Evolutionary conservation across 2,113 vertebrate genomes (phyloP).

Genomic region (Geothlypis trichas): DNA sequence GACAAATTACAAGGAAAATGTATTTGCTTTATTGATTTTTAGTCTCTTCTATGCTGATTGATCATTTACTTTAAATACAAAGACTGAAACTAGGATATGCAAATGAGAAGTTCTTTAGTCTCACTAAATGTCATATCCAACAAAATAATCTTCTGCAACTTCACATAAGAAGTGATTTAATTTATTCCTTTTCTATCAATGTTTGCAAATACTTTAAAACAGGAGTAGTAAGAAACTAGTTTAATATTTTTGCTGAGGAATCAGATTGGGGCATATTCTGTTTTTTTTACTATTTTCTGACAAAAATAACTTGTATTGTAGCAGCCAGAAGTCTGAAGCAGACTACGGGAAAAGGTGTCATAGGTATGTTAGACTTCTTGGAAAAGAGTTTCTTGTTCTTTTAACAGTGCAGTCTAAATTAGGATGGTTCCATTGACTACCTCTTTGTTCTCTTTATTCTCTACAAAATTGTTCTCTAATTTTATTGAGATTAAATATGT

Average conservation of each 20-base stretch:
- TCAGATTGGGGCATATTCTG: neutral
- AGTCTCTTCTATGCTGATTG: conserved; percentile 20
- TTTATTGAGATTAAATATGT: conserved; percentile 14
- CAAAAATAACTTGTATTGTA: neutral
- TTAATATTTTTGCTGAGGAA: neutral
- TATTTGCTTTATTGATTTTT: conserved; percentile 63
- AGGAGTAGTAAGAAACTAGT: neutral
- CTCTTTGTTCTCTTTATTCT: neutral
- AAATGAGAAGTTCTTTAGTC: neutral
- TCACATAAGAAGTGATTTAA: neutral
- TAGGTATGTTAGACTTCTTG: neutral
- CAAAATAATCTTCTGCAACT: neutral
- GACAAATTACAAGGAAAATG: conserved; percentile 60
- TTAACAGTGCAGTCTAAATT: neutral
- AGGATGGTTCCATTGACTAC: neutral
- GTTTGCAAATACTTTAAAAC: neutral
- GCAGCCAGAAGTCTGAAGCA: neutral
- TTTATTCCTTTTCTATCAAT: neutral
- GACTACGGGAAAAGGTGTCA: neutral
- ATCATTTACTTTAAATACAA: conserved; percentile 27
- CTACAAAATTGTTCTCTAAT: neutral
- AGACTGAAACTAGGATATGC: conserved; percentile 6
- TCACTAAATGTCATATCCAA: neutral
- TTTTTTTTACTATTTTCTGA: neutral
- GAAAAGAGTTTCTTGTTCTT: neutral